Conservation (phyloP, 2,113 vertebrate species). For the Galemys pyrenaicus region DNA sequence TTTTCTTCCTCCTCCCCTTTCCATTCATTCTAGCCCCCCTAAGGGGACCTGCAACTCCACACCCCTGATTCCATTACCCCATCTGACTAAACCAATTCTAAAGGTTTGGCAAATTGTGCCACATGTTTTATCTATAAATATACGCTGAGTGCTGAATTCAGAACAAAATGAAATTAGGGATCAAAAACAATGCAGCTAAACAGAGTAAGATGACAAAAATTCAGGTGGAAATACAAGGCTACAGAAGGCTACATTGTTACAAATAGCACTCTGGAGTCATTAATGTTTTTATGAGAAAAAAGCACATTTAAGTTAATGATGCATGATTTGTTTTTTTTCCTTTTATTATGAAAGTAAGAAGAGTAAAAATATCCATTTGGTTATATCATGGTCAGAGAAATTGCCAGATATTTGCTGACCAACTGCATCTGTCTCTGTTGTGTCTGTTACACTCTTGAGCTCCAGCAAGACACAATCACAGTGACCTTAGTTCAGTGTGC, state of each 20-base stretch:
- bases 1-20: not conserved
- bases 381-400: slow-evolving; percentile 8
- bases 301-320: slow-evolving; percentile 14
- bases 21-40: not conserved
- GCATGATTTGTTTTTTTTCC: not conserved
- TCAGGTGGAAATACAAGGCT: not conserved
- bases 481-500: not conserved
- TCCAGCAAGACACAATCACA: not conserved
- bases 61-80: not conserved
- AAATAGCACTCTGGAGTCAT: not conserved
- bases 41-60: not conserved
- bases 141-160: slow-evolving; percentile 32
- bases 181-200: not conserved
- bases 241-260: not conserved
- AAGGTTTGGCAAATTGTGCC: slow-evolving; percentile 19
- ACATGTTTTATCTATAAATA: slow-evolving; percentile 8
- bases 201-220: not conserved
- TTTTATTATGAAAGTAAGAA: not conserved
- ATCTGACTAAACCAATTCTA: not conserved
- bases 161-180: not conserved
- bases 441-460: not conserved
- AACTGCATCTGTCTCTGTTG: not conserved
- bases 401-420: slow-evolving; percentile 47
- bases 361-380: not conserved
- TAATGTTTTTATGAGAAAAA: slow-evolving; percentile 16